Evolutionary conservation across 2,797 vertebrate genomes (phyloP).

Genomic region (Mastacembelus armatus): DNA sequence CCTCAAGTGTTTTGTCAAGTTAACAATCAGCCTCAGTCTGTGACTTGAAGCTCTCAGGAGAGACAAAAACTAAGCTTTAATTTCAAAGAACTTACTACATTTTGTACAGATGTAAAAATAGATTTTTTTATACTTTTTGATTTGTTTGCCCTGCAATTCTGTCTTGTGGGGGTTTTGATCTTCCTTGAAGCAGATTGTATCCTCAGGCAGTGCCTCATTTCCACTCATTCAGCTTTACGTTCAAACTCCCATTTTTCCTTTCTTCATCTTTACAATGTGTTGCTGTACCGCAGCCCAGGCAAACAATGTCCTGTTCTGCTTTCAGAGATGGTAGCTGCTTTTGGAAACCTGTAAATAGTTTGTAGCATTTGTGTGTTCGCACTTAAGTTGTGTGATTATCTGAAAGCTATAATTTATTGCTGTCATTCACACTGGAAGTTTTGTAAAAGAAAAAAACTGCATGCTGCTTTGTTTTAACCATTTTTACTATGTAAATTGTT

Average conservation of each 20-base stretch:
- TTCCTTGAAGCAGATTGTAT: slow-evolving; percentile 42
- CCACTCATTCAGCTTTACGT: slow-evolving; percentile 44
- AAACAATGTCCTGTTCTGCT: slow-evolving; percentile 26
- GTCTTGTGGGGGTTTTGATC: slow-evolving; percentile 25
- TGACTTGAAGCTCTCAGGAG: slow-evolving; percentile 34
- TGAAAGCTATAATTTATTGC: slow-evolving; percentile 83
- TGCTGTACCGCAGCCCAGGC: slow-evolving; percentile 20
- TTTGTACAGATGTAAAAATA: slow-evolving; percentile 77
- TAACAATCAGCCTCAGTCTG: slow-evolving; percentile 79
- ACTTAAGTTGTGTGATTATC: slow-evolving; percentile 74
- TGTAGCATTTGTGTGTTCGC: slow-evolving; percentile 77
- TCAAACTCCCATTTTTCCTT: slow-evolving; percentile 14
- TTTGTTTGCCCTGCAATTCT: slow-evolving; percentile 39
- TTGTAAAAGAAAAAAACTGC: slow-evolving; percentile 58
- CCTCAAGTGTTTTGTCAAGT: slow-evolving; percentile 96
- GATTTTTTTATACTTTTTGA: slow-evolving; percentile 39
- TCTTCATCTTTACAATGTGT: slow-evolving; percentile 35
- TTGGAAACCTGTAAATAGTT: slow-evolving; percentile 78
- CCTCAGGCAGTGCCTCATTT: slow-evolving; percentile 62
- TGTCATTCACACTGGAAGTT: slow-evolving; percentile 77
- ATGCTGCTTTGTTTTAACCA: slow-evolving; percentile 59
- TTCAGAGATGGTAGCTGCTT: slow-evolving; percentile 59
- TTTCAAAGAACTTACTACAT: slow-evolving; percentile 73
- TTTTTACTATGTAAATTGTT: slow-evolving; percentile 29
- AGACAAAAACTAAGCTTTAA: slow-evolving; percentile 63